Conservation (phyloP, 2,888 invertebrate species). For the Apeira syringaria region DNA sequence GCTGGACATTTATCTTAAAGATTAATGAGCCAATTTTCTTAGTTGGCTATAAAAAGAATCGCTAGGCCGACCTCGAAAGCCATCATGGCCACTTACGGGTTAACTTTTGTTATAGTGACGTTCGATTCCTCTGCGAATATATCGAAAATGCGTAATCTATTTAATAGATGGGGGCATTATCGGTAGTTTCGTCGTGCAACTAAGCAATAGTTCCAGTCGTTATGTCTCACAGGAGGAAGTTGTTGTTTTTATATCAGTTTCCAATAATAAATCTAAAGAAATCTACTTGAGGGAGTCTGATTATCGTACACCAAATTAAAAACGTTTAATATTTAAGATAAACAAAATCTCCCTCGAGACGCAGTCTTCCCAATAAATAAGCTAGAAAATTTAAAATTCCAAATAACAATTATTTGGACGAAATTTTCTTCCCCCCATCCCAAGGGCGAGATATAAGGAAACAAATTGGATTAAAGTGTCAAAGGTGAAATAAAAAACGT, state of each 20-base stretch:
- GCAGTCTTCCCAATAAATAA: conserved; percentile 42
- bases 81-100: conserved; percentile 62
- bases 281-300: conserved; percentile 7
- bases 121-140: conserved; percentile 44
- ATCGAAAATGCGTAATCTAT: conserved; percentile 35
- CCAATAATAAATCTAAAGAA: conserved; percentile 8
- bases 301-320: conserved; percentile 31
- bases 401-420: conserved; percentile 77
- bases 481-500: conserved; percentile 81
- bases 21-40: conserved; percentile 84
- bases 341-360: conserved; percentile 34
- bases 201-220: conserved; percentile 22
- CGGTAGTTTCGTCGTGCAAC: conserved; percentile 27
- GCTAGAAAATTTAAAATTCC: conserved; percentile 63
- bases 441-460: conserved; percentile 72
- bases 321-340: conserved; percentile 37
- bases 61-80: conserved; percentile 68
- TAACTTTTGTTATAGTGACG: conserved; percentile 55
- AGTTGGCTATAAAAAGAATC: conserved; percentile 82
- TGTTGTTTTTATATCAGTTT: conserved; percentile 17
- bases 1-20: conserved; percentile 81
- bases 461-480: conserved; percentile 83
- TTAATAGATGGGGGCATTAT: conserved; percentile 30
- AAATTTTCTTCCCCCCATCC: conserved; percentile 70
- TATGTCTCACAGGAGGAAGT: conserved; percentile 19